phyloP scores from a whole-genome alignment of 2,888 invertebrate genomes.

The Drosophila gaucha region DNA sequence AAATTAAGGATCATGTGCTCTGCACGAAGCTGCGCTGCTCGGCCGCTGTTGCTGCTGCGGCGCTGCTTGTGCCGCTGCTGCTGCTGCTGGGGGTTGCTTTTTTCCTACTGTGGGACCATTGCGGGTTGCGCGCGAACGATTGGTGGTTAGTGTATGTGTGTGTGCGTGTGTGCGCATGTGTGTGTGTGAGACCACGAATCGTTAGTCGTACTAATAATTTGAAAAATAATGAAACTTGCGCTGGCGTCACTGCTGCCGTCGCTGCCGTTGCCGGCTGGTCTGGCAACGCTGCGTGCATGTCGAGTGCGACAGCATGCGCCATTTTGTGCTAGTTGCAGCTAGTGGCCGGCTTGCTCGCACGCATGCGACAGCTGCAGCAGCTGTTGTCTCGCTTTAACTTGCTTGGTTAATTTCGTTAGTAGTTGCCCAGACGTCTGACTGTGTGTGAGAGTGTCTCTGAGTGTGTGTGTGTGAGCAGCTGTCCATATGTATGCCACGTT shows the following conservation, averaged over 20 bases:
- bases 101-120: slow-evolving; percentile 52
- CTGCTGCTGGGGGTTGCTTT: slow-evolving; percentile 44
- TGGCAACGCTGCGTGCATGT: slow-evolving; percentile 17
- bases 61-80: slow-evolving; percentile 19
- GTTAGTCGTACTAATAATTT: slow-evolving; percentile 82
- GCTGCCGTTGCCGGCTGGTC: slow-evolving; percentile 7
- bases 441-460: slow-evolving; percentile 8
- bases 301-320: slow-evolving; percentile 23
- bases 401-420: slow-evolving; percentile 79
- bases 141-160: slow-evolving; percentile 60
- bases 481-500: slow-evolving; percentile 60
- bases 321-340: slow-evolving; percentile 13
- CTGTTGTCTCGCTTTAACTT: slow-evolving; percentile 80
- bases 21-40: slow-evolving; percentile 29
- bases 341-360: slow-evolving; percentile 34
- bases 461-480: slow-evolving; percentile 23
- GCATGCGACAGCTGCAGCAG: slow-evolving; percentile 13
- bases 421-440: slow-evolving; percentile 39
- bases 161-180: slow-evolving; percentile 24
- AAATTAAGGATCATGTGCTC: slow-evolving; percentile 85
- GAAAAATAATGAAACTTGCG: slow-evolving; percentile 78
- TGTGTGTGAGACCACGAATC: slow-evolving; percentile 76
- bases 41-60: slow-evolving; percentile 11
- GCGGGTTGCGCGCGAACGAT: slow-evolving; percentile 77
- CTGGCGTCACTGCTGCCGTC: slow-evolving; percentile 18